Conservation (phyloP, 2,797 vertebrate species). For the Chelidonichthys spinosus region DNA sequence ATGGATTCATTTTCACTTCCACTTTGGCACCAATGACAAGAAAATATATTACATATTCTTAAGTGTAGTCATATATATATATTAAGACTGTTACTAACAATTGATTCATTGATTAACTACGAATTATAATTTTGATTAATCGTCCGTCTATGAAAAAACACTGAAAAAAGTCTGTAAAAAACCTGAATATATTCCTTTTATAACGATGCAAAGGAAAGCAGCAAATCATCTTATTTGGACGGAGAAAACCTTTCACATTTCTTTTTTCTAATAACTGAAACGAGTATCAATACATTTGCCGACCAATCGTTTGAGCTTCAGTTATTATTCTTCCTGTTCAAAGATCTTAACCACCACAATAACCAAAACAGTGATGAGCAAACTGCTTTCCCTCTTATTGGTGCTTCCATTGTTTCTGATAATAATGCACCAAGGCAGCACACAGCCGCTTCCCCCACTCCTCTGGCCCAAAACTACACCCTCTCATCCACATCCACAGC, state of each 20-base stretch:
- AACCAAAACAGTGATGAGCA: conserved; percentile 35
- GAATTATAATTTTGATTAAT: neutral
- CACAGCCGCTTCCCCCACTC: conserved; percentile 49
- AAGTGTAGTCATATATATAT: neutral
- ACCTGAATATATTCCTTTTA: neutral
- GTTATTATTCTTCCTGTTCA: neutral
- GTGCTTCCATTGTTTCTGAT: conserved; percentile 64
- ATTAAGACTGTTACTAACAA: neutral
- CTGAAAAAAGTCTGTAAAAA: neutral
- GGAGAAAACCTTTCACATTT: neutral
- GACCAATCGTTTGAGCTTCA: neutral
- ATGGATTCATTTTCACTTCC: neutral
- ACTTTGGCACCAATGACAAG: neutral
- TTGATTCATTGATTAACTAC: neutral
- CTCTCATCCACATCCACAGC: conserved; percentile 11
- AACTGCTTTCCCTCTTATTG: conserved; percentile 50
- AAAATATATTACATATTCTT: neutral
- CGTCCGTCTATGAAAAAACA: neutral
- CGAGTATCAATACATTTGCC: neutral
- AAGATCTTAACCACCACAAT: conserved; percentile 15
- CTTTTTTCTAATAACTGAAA: neutral
- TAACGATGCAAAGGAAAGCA: neutral
- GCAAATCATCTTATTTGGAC: neutral
- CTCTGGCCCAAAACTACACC: conserved; percentile 60
- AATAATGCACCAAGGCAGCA: conserved; percentile 59